Conservation (phyloP, 1,140 invertebrate genomes). For the Centruroides vittatus region DNA sequence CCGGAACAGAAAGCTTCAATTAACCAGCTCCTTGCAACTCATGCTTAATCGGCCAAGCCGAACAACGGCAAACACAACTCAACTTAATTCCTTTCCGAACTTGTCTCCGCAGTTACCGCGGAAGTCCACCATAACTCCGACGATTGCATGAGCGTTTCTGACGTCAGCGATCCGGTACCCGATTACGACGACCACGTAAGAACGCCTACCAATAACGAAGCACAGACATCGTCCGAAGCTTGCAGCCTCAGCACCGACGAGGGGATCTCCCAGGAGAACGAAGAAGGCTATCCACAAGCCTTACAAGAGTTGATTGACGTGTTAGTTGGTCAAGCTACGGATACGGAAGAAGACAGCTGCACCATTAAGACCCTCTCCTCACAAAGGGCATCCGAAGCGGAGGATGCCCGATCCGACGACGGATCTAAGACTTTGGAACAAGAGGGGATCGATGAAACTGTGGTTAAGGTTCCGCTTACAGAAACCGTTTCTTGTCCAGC, state of each 20-base stretch:
- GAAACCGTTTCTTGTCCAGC: neutral
- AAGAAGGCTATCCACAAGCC: constrained; percentile 4
- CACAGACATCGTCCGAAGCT: constrained; percentile 11
- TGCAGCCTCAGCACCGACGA: constrained; percentile 20
- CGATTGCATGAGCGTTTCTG: constrained; percentile 16
- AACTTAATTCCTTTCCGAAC: too few species aligned
- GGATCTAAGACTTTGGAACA: neutral
- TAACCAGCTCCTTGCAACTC: too few species aligned
- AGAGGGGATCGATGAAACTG: neutral
- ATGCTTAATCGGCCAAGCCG: too few species aligned
- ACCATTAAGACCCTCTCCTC: too few species aligned
- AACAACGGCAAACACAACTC: too few species aligned
- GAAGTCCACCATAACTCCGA: constrained; percentile 18
- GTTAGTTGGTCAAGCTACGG: neutral
- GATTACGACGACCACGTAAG: constrained; percentile 17
- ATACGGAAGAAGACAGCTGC: constrained; percentile 4
- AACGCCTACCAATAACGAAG: neutral
- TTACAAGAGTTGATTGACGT: neutral
- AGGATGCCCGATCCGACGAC: too few species aligned
- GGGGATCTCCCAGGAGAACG: constrained; percentile 20
- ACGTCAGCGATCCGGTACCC: constrained; percentile 15
- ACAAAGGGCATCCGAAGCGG: too few species aligned
- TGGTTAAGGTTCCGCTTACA: neutral
- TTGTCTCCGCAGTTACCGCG: constrained; percentile 14
- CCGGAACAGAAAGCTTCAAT: too few species aligned